Percentiles rank a stretch among this genome's conserved stretches.
Evolutionary conservation across 2,113 vertebrate species (phyloP).

Genomic region (Limanda limanda): DNA sequence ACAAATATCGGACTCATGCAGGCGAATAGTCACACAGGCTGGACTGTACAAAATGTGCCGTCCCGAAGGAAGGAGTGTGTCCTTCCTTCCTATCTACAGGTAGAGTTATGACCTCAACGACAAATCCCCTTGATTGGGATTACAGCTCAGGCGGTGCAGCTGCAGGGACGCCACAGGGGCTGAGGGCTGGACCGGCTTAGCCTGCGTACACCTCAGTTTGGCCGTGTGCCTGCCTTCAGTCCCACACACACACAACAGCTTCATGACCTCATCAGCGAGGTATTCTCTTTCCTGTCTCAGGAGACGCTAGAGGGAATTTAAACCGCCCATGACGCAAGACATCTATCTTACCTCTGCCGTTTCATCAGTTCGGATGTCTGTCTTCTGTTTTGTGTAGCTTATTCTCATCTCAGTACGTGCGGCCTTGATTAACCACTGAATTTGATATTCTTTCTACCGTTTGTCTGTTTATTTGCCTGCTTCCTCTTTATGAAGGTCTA

Average conservation of each 20-base stretch:
- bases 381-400: background rate
- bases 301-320: background rate
- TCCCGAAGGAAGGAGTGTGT: slow-evolving; percentile 4
- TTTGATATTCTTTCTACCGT: background rate
- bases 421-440: background rate
- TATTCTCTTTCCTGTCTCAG: background rate
- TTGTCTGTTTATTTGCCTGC: background rate
- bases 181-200: slow-evolving; percentile 33
- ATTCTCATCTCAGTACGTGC: background rate
- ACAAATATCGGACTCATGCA: background rate
- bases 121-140: slow-evolving; percentile 77
- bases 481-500: background rate
- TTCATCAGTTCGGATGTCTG: background rate
- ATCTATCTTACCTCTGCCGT: background rate
- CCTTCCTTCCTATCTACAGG: slow-evolving; percentile 11
- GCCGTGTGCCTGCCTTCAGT: slow-evolving; percentile 9
- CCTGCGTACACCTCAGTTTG: slow-evolving; percentile 35
- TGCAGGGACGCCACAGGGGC: slow-evolving; percentile 17
- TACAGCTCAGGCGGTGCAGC: slow-evolving; percentile 60
- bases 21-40: slow-evolving; percentile 8
- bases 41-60: slow-evolving; percentile 20
- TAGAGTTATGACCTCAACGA: slow-evolving; percentile 64
- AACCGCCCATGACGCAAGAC: background rate
- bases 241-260: background rate
- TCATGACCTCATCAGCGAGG: slow-evolving; percentile 12